phyloP scores from a whole-genome alignment of 2,888 invertebrate species.

The Noctua comes region DNA sequence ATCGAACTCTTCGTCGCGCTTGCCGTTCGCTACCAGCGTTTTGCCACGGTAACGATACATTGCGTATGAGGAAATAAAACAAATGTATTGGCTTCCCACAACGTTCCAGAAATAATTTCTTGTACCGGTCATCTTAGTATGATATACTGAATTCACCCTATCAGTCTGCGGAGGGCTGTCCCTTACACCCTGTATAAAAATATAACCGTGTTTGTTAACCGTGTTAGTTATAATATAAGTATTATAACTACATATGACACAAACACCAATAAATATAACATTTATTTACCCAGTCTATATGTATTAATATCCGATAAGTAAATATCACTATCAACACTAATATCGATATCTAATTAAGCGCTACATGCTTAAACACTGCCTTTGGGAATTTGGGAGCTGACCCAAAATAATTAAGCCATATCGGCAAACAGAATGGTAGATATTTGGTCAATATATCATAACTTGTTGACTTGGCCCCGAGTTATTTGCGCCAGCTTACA shows the following conservation, averaged over 20 bases:
- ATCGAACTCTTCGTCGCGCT: too few relatives aligned
- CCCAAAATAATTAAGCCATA: slow-evolving; percentile 38
- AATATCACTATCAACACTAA: slow-evolving; percentile 2
- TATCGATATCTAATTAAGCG: slow-evolving; percentile 24
- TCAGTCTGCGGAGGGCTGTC: too few relatives aligned
- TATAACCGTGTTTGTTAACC: not conserved
- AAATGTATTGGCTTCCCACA: too few relatives aligned
- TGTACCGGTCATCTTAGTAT: too few relatives aligned
- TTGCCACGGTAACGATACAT: too few relatives aligned
- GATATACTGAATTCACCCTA: too few relatives aligned
- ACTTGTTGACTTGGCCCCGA: slow-evolving; percentile 38
- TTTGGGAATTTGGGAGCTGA: slow-evolving; percentile 17
- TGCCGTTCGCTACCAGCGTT: too few relatives aligned
- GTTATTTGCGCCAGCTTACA: slow-evolving; percentile 42
- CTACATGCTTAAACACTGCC: slow-evolving; percentile 13
- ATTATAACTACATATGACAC: not conserved
- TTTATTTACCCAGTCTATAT: not conserved
- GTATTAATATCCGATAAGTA: not conserved
- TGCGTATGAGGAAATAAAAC: too few relatives aligned
- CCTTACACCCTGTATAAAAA: too few relatives aligned
- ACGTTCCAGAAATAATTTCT: too few relatives aligned
- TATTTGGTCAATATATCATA: slow-evolving; percentile 39
- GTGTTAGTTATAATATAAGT: too few relatives aligned
- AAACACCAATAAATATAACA: not conserved
- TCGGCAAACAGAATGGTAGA: slow-evolving; percentile 21